Evolutionary conservation across 2,888 invertebrate species (phyloP), one percentile per base, ranked within the genome.

Genomic region (Barypeithes pellucidus): DNA sequence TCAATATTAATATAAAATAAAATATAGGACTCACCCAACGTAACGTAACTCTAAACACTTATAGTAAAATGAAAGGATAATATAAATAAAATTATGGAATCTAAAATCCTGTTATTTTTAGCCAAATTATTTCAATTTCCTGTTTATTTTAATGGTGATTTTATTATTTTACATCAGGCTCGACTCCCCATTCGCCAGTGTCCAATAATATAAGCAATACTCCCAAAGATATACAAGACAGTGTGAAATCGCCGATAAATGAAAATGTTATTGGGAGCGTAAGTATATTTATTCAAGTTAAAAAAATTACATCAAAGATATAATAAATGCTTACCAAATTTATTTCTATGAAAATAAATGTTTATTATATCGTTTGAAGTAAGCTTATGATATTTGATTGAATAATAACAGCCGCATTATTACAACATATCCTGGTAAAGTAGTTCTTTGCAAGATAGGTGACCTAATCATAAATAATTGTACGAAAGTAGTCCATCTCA

Each of bases 261-360:
- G 74, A 77, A 59, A 72, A 72, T 45, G 68, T 75, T 74, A 72
- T 69, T 29, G 45, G 65, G 29, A 65, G 60, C 39, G 77, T 77
- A 60, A 77, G 77, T 77, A 22, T 72, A 66, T 75, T 74, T 74
- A 72, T 67, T 45, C 59, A 65, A 24, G n/a, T 54, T 16, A 5
- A 59, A 24, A 24, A 52, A n/a, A 24, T 24, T 24, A 52, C 33
- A 33, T 57, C 33, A 57, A 57, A 57, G 54, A 57, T 16, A 57
- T 16, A 8, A 9, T 33, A 33, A 57, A 57, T 33, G 16, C 18
- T 11, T 11, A 29, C 29, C 29, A 29, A 16, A 33, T 33, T 16
- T 36, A 50, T 50, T 24, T 50, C 24, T 50, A 5, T 3, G 24
- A 20, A 4, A 24, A n/a, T 3, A 8, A 50, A 22, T 50, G 20